These are phyloP conservation scores for Diorhabda carinulata DNA, from an alignment of 1,140 invertebrate species.

Conservation along the genomic window DNA sequence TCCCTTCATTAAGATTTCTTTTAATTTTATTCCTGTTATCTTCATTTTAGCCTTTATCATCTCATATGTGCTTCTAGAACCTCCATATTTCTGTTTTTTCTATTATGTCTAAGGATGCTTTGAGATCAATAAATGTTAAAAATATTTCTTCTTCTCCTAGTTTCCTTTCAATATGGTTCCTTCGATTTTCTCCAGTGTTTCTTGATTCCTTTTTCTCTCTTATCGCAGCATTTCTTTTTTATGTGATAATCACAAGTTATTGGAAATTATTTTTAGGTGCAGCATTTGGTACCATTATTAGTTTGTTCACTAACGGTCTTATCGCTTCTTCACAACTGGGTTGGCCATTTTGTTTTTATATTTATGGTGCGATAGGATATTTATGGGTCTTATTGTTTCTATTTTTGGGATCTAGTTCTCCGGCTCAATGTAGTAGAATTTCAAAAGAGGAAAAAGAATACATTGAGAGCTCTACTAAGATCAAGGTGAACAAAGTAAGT, in stretches of 20 bases:
- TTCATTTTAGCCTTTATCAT: too few species aligned
- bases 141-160: too few species aligned
- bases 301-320: conserved; percentile 65
- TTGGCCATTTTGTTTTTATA: conserved; percentile 78
- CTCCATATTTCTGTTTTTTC: too few species aligned
- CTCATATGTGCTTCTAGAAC: too few species aligned
- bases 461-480: conserved; percentile 52
- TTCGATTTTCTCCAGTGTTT: too few species aligned
- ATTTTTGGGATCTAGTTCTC: conserved; percentile 61
- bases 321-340: conserved; percentile 61
- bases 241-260: too few species aligned
- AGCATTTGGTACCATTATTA: conserved; percentile 44
- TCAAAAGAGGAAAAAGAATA: conserved; percentile 58
- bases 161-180: too few species aligned
- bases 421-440: conserved; percentile 57
- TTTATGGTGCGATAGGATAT: conserved; percentile 61
- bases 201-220: background rate
- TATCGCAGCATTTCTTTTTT: background rate
- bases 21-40: too few species aligned
- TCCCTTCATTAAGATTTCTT: too few species aligned
- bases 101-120: too few species aligned
- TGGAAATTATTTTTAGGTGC: conserved; percentile 17
- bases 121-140: too few species aligned
- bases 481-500: conserved; percentile 37
- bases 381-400: conserved; percentile 61